These are phyloP conservation scores for Mungos mungo DNA, from an alignment of 2,113 vertebrate genomes.

Conservation along the genomic window DNA sequence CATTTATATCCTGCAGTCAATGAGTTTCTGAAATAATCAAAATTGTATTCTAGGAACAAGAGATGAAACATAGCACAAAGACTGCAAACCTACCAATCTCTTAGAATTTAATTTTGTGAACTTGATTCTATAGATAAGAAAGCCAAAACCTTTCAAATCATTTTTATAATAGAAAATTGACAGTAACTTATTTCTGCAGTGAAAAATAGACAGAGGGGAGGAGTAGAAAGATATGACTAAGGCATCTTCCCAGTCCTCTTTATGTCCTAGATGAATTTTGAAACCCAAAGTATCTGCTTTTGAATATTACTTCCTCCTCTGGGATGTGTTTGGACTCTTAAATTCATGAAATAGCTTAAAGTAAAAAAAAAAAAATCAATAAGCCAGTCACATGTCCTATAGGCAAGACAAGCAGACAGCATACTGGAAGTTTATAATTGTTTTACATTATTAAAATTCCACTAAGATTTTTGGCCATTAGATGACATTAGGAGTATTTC, in stretches of 20 bases:
- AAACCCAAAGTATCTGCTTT: conserved; percentile 41
- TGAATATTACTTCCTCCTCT: conserved; percentile 41
- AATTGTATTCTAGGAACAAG: conserved; percentile 34
- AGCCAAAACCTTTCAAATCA: conserved; percentile 59
- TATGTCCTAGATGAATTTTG: conserved; percentile 25
- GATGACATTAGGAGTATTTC: background rate
- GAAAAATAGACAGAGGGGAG: background rate
- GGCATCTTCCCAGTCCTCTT: background rate
- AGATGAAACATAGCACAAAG: conserved; percentile 30
- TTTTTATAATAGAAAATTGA: conserved; percentile 62
- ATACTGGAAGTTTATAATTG: background rate
- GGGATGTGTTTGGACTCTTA: conserved; percentile 3
- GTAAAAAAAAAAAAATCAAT: background rate
- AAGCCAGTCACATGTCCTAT: background rate
- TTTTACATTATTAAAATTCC: background rate
- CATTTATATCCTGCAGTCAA: conserved; percentile 31
- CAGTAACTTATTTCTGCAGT: conserved; percentile 40
- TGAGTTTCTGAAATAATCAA: conserved; percentile 49
- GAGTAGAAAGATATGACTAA: background rate
- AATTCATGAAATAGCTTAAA: conserved; percentile 2
- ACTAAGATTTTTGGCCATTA: background rate
- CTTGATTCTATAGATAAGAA: conserved; percentile 61
- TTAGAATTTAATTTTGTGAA: conserved; percentile 66
- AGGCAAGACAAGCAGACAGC: background rate
- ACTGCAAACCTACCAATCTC: conserved; percentile 28